Conservation (phyloP, 2,797 vertebrate species). For the Esox lucius region DNA sequence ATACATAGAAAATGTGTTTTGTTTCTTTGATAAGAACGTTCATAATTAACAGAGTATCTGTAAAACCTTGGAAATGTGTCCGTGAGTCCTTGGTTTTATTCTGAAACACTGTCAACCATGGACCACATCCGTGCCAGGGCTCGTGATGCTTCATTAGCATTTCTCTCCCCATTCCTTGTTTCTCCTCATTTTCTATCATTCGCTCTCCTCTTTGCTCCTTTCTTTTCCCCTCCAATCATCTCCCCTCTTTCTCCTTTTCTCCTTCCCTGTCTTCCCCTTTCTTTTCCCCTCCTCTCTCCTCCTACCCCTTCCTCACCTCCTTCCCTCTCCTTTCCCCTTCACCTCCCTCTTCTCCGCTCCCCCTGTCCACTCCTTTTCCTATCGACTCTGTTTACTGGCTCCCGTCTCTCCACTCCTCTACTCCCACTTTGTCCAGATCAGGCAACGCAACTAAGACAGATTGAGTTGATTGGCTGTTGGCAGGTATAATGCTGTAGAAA, state of each 20-base stretch:
- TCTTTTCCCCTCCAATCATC: conserved; percentile 24
- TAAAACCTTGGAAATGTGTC: neutral
- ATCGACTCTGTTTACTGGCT: too few species aligned
- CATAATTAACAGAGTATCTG: neutral
- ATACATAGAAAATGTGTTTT: neutral
- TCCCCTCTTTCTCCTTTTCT: conserved; percentile 7
- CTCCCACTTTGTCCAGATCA: neutral
- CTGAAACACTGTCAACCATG: too few species aligned
- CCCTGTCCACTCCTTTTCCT: neutral
- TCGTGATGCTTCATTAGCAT: too few species aligned
- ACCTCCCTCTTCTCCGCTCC: neutral
- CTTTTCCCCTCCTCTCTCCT: neutral
- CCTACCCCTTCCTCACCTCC: neutral
- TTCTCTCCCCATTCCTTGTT: too few species aligned
- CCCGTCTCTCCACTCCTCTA: neutral
- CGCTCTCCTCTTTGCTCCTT: too few species aligned
- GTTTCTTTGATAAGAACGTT: neutral
- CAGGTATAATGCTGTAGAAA: conserved; percentile 72
- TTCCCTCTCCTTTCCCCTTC: conserved; percentile 26
- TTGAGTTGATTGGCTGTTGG: conserved; percentile 66
- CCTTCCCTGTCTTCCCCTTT: too few species aligned
- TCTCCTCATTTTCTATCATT: too few species aligned
- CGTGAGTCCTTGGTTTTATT: neutral
- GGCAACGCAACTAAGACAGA: conserved; percentile 26
- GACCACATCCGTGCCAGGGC: too few species aligned